phyloP scores from a whole-genome alignment of 2,888 invertebrate species.

The Antheraea yamamai region DNA sequence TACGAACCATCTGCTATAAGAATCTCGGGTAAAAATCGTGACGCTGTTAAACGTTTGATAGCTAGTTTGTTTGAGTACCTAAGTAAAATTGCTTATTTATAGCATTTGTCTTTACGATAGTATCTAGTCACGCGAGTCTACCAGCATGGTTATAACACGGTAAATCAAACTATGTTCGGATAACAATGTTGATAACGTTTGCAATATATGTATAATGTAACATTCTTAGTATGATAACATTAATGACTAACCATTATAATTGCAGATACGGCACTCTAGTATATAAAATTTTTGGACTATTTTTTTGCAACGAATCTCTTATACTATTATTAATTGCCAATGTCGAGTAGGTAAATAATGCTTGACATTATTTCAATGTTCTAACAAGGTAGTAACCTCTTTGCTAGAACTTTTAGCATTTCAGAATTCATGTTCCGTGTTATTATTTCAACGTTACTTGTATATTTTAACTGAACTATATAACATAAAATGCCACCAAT shows the following conservation, averaged over 20 bases:
- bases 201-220: slow-evolving; percentile 16
- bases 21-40: neutral
- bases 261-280: slow-evolving; percentile 15
- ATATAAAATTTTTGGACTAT: slow-evolving; percentile 7
- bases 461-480: no score
- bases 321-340: no score
- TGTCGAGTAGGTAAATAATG: no score
- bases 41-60: neutral
- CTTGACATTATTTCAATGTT: no score
- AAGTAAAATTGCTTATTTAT: slow-evolving; percentile 27
- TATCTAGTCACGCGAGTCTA: slow-evolving; percentile 41
- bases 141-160: slow-evolving; percentile 25
- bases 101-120: slow-evolving; percentile 31
- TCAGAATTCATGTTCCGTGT: no score
- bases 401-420: no score
- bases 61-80: neutral
- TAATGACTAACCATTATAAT: slow-evolving; percentile 14
- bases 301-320: no score
- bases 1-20: neutral
- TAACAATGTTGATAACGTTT: slow-evolving; percentile 23
- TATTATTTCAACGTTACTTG: no score
- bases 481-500: no score
- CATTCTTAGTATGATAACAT: neutral
- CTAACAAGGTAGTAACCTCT: no score
- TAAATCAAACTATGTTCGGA: slow-evolving; percentile 26